A percentile compares a stretch with the other conserved stretches of the same genome.
phyloP scores from a whole-genome alignment of 1,140 invertebrate genomes.

The Oscheius sp. region DNA sequence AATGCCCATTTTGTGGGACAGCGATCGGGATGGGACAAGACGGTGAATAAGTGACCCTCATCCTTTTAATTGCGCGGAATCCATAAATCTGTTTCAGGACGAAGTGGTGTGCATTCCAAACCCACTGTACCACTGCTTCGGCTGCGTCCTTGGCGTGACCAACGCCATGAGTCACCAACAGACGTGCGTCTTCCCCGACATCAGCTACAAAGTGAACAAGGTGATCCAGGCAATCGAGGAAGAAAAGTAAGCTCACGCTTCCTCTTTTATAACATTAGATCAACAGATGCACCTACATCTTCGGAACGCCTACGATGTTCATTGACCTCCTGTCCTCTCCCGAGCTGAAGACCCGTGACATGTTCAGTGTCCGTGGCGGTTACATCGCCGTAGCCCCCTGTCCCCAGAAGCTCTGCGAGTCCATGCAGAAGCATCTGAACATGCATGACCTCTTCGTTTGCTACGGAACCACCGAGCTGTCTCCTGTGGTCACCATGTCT shows the following conservation, averaged over 20 bases:
- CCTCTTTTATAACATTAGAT: not conserved
- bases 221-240: constrained; percentile 70
- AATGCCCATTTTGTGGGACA: constrained; percentile 73
- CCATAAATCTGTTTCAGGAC: constrained; percentile 44
- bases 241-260: constrained; percentile 65
- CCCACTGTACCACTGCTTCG: constrained; percentile 87
- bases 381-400: constrained; percentile 74
- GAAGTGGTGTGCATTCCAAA: constrained; percentile 73
- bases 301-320: constrained; percentile 93
- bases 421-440: constrained; percentile 32
- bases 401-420: constrained; percentile 68
- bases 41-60: constrained; percentile 46
- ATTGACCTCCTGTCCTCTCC: constrained; percentile 71
- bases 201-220: constrained; percentile 70
- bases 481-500: constrained; percentile 16
- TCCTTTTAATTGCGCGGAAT: not conserved
- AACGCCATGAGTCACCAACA: constrained; percentile 68
- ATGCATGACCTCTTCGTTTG: constrained; percentile 33
- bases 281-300: constrained; percentile 70
- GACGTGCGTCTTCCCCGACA: constrained; percentile 71
- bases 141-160: constrained; percentile 72
- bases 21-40: constrained; percentile 66
- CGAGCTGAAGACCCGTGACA: constrained; percentile 35
- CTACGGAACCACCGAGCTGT: constrained; percentile 83
- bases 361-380: constrained; percentile 35